Evolutionary conservation across 2,797 vertebrate genomes (phyloP), one percentile per base, ranked within the genome.

Genomic region (Steatocranus sp.): DNA sequence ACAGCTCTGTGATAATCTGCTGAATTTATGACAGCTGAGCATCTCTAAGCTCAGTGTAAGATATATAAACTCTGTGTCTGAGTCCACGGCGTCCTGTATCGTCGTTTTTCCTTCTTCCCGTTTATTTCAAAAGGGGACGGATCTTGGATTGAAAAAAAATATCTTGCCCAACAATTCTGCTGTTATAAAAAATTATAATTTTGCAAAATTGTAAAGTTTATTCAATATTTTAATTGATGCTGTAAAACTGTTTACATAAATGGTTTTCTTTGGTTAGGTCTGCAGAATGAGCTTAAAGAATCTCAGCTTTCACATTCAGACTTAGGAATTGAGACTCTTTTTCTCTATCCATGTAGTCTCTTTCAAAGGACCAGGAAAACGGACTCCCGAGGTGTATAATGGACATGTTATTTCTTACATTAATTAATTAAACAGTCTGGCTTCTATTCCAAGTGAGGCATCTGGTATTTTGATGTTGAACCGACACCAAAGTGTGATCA

Each of bases 21-120:
- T 79, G 66, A 87, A 83, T 89, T 89, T 86, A 81, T 88, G 80
- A 84, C 83, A 85, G 84, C 81, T 86, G 82, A 89, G 87, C 83
- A 86, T 89, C 80, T 81, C 83, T 87, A 83, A 91, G 5, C 81
- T 76, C 4, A 17, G 20, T 83, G 76, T 80, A 79, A 81, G 17
- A 41, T 81, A 86, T 74, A 81, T 11, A 2, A 73, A 14, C 78
- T 8, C 4, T 14, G 76, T 38, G 76, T 61, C 30, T 58, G 73
- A 50, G 36, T 50, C 49, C 34, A 54, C 2, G 4, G 18, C 2
- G 27, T 30, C 23, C 49, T n/a, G 15, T 49, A 4, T 78, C 6
- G 1, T 2, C 1, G 17, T 70, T 70, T 70, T 70, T 46, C 41
- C 41, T 30, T 18, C 23, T 61, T 48, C 3, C 6, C 1, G 0